phyloP scores from a whole-genome alignment of 2,797 vertebrate species.

The Craterocephalus amniculus region DNA sequence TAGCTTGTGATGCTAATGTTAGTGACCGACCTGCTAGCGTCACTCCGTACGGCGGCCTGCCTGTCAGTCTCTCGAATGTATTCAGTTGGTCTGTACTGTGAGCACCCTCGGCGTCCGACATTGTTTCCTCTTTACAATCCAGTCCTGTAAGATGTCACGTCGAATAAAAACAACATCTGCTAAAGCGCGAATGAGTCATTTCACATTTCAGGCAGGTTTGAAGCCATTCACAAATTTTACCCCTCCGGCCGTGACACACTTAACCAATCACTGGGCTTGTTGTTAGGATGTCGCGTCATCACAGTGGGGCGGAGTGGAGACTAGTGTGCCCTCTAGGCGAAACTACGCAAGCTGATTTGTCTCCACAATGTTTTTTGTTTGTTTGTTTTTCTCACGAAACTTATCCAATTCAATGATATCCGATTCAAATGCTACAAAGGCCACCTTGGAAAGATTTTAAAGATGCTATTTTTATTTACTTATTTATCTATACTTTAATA shows the following conservation, averaged over 20 bases:
- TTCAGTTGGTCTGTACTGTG: slow-evolving; percentile 85
- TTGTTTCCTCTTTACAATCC: slow-evolving; percentile 61
- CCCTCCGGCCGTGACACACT: slow-evolving; percentile 6
- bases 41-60: slow-evolving; percentile 83
- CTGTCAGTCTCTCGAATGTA: slow-evolving; percentile 88
- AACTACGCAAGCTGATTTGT: background rate
- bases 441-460: no score
- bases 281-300: slow-evolving; percentile 60
- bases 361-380: slow-evolving; percentile 27
- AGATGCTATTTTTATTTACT: no score
- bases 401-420: background rate
- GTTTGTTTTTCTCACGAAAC: background rate
- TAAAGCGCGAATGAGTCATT: slow-evolving; percentile 50
- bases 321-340: no score
- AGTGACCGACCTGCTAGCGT: slow-evolving; percentile 85
- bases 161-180: slow-evolving; percentile 50
- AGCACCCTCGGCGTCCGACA: slow-evolving; percentile 75
- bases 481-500: background rate
- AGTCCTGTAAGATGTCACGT: slow-evolving; percentile 44
- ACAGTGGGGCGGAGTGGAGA: slow-evolving; percentile 38
- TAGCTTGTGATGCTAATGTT: slow-evolving; percentile 60
- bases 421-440: no score
- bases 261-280: slow-evolving; percentile 74
- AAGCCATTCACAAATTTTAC: slow-evolving; percentile 65
- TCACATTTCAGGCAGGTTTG: slow-evolving; percentile 51